A percentile compares a stretch with the other conserved stretches of the same genome.
phyloP scores from a whole-genome alignment of 2,888 invertebrate genomes.

The Netelia inedita region DNA sequence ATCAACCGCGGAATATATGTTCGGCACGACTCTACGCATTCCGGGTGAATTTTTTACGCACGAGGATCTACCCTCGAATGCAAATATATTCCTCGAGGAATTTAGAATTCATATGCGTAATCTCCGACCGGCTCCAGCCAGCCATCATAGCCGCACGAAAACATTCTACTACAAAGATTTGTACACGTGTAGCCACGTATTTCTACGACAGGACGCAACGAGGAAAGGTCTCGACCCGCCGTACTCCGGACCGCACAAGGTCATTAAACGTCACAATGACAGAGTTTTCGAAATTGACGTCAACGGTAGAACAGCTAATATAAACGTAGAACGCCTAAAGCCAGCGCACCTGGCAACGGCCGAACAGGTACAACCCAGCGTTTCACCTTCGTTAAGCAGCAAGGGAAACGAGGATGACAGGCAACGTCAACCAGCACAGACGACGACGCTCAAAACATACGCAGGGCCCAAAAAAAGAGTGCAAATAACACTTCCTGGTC shows the following conservation, averaged over 20 bases:
- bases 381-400: no score
- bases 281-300: constrained; percentile 11
- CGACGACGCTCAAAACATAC: constrained; percentile 5
- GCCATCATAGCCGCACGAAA: constrained; percentile 28
- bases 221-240: constrained; percentile 33
- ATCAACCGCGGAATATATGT: constrained; percentile 32
- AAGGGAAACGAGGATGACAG: neutral
- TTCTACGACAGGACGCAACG: constrained; percentile 15
- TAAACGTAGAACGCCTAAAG: constrained; percentile 15
- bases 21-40: constrained; percentile 13
- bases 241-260: constrained; percentile 30
- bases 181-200: constrained; percentile 1
- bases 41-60: constrained; percentile 56
- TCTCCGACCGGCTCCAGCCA: constrained; percentile 38
- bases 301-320: neutral
- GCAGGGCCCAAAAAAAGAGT: constrained; percentile 5
- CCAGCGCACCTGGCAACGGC: neutral
- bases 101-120: constrained; percentile 42
- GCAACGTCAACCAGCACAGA: no score
- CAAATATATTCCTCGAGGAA: constrained; percentile 47
- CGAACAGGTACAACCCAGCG: neutral
- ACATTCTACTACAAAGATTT: constrained; percentile 44
- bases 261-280: constrained; percentile 30
- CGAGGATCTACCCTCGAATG: constrained; percentile 35
- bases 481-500: no score